A percentile compares a stretch with the other conserved stretches of the same genome.
Conservation (phyloP, 1,140 invertebrate genomes). For the Caenorhabditis remanei region DNA sequence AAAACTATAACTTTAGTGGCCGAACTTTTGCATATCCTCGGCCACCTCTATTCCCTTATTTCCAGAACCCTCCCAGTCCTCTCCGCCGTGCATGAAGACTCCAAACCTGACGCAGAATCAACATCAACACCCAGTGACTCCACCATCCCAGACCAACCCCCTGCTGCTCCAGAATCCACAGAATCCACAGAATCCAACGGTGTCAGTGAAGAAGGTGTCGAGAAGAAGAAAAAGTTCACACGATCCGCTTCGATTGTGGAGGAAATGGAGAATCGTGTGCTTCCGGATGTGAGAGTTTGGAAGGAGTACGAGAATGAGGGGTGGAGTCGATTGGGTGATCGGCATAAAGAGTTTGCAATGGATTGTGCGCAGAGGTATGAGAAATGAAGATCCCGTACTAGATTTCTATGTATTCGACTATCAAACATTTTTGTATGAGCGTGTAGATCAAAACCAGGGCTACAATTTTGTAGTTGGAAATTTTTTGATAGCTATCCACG, state of each 20-base stretch:
- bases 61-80: conserved; percentile 5
- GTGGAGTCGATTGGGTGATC: conserved; percentile 52
- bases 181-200: background rate
- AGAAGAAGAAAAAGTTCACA: conserved; percentile 61
- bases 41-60: background rate
- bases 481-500: too few relatives aligned
- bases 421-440: background rate
- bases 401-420: too few relatives aligned
- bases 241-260: conserved; percentile 63
- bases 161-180: background rate
- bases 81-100: conserved; percentile 33
- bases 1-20: too few relatives aligned
- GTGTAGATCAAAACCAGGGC: too few relatives aligned
- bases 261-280: conserved; percentile 64
- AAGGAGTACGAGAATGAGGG: conserved; percentile 59
- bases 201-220: conserved; percentile 6
- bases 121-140: background rate
- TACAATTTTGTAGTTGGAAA: too few relatives aligned
- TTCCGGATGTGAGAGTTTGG: conserved; percentile 62
- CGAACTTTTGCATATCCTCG: too few relatives aligned
- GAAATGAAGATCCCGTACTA: too few relatives aligned
- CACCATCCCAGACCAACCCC: background rate
- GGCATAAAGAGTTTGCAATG: conserved; percentile 63
- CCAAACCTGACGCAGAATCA: background rate
- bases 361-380: conserved; percentile 64